Evolutionary conservation across 2,797 vertebrate species (phyloP).

Genomic region (Propithecus perrieri): DNA sequence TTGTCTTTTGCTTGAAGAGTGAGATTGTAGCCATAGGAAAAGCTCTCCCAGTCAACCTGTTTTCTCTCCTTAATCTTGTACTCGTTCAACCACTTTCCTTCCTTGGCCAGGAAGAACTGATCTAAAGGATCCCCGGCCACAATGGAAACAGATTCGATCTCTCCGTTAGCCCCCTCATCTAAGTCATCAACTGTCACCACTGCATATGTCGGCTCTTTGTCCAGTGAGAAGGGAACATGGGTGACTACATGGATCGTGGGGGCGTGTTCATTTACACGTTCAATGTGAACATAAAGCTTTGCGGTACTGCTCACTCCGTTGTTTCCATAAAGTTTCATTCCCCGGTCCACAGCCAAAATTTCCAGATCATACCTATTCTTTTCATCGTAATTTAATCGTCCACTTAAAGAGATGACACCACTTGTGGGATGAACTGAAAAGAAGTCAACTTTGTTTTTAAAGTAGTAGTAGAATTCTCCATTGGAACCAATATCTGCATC

Average conservation of each 20-base stretch:
- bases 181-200: conserved; percentile 92
- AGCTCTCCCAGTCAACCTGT: conserved; percentile 90
- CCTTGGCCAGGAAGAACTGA: conserved; percentile 91
- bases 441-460: conserved; percentile 95
- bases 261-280: conserved; percentile 94
- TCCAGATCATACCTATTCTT: conserved; percentile 95
- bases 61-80: conserved; percentile 92
- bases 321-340: conserved; percentile 98
- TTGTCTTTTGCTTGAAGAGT: conserved; percentile 96
- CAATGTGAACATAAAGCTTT: conserved; percentile 96
- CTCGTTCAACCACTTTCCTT: conserved; percentile 88
- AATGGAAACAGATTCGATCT: conserved; percentile 93
- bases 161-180: conserved; percentile 95
- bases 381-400: conserved; percentile 92
- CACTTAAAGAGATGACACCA: conserved; percentile 96
- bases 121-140: conserved; percentile 92
- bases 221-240: conserved; percentile 88
- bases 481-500: conserved; percentile 99
- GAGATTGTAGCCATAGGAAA: conserved; percentile 92
- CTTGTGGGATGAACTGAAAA: conserved; percentile 98
- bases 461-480: conserved; percentile 99
- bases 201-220: conserved; percentile 91
- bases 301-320: conserved; percentile 98
- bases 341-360: conserved; percentile 96
- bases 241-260: conserved; percentile 91